Percentiles rank a stretch among this genome's conserved stretches.
These are phyloP conservation scores for Lasius fuliginosus DNA, from an alignment of 2,888 invertebrate genomes.

Conservation along the genomic window DNA sequence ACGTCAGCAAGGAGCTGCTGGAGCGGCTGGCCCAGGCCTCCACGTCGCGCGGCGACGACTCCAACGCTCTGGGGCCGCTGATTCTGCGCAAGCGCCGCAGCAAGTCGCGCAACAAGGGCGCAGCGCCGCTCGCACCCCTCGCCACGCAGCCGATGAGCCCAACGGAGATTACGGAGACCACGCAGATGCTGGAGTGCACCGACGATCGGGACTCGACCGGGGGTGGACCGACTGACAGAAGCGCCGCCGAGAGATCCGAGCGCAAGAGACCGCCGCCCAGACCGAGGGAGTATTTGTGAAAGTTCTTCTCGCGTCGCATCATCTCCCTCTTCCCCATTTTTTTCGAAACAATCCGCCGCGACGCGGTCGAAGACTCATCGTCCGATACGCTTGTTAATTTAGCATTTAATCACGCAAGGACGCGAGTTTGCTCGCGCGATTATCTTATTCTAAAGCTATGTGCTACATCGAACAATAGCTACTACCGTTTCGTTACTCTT, in stretches of 20 bases:
- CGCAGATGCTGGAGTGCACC: constrained; percentile 86
- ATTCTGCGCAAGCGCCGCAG: constrained; percentile 88
- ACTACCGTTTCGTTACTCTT: constrained; percentile 20
- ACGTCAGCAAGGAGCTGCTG: constrained; percentile 82
- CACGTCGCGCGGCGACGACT: constrained; percentile 79
- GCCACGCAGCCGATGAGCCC: constrained; percentile 87
- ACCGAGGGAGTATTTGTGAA: constrained; percentile 85
- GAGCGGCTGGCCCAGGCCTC: constrained; percentile 83
- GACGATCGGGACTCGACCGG: constrained; percentile 78
- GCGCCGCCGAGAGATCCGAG: constrained; percentile 73
- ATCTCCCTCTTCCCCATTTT: not conserved
- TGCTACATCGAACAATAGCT: constrained; percentile 35
- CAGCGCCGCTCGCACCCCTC: constrained; percentile 87
- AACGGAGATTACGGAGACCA: constrained; percentile 88
- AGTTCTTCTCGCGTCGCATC: constrained; percentile 69
- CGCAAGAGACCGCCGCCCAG: constrained; percentile 84
- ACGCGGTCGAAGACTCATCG: not conserved
- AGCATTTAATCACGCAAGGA: not conserved
- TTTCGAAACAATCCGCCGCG: constrained; percentile 16
- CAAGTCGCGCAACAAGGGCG: constrained; percentile 88
- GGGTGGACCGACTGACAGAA: constrained; percentile 61
- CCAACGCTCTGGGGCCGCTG: constrained; percentile 82
- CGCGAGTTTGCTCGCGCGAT: constrained; percentile 9
- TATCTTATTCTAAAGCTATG: constrained; percentile 17
- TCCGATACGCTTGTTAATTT: constrained; percentile 41